Percentiles rank a stretch among this genome's conserved stretches.
phyloP scores from a whole-genome alignment of 1,140 invertebrate species.

The Drosophila lacteicornis region DNA sequence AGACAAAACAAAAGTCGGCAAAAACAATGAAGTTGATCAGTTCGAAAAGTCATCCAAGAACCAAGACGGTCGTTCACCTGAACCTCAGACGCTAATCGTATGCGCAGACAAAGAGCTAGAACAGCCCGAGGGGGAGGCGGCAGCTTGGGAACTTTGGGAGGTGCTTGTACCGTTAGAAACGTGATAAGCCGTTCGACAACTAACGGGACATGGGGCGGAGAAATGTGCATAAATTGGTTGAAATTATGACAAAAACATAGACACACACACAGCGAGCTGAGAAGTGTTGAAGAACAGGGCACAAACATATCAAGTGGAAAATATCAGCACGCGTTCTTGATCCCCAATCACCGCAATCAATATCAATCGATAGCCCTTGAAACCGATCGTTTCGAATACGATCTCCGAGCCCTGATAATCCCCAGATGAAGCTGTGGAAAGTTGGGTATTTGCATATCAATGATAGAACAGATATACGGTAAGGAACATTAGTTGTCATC shows the following conservation, averaged over 20 bases:
- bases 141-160: constrained; percentile 1
- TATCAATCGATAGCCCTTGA: constrained; percentile 62
- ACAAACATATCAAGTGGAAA: constrained; percentile 36
- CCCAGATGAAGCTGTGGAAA: constrained; percentile 33
- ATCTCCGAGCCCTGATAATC: constrained; percentile 53
- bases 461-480: constrained; percentile 1
- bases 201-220: constrained; percentile 46
- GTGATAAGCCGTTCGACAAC: constrained; percentile 56
- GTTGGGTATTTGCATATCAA: constrained; percentile 52
- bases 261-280: not conserved
- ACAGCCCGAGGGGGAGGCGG: constrained; percentile 19
- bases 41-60: constrained; percentile 65
- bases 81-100: constrained; percentile 55
- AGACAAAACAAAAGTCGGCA: constrained; percentile 30
- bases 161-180: constrained; percentile 65
- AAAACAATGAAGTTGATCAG: constrained; percentile 62
- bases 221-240: constrained; percentile 72
- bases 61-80: constrained; percentile 57
- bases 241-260: constrained; percentile 62
- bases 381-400: constrained; percentile 43
- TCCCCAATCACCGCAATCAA: constrained; percentile 37
- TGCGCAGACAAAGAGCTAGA: constrained; percentile 56
- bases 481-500: constrained; percentile 20
- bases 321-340: constrained; percentile 35
- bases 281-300: constrained; percentile 21